Percentiles rank a stretch among this genome's conserved stretches.
Conservation (phyloP, 2,797 vertebrate species). For the Nyctalus aviator region DNA sequence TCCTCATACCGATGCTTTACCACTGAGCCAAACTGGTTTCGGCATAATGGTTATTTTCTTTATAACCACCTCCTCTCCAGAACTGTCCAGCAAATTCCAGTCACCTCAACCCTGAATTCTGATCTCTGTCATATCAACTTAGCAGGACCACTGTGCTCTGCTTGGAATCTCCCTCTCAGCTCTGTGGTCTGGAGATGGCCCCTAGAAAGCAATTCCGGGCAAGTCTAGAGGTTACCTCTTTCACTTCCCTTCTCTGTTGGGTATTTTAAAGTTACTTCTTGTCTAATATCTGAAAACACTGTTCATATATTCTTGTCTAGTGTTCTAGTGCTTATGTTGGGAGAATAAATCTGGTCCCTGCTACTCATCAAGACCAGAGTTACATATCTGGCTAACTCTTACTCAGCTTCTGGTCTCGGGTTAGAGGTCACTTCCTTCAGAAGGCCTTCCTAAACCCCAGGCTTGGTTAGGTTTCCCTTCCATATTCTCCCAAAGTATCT, state of each 20-base stretch:
- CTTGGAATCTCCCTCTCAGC: background rate
- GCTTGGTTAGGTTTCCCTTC: background rate
- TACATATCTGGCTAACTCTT: background rate
- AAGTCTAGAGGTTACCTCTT: background rate
- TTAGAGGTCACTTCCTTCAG: background rate
- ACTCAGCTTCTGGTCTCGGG: background rate
- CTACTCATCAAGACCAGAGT: background rate
- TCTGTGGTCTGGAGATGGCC: background rate
- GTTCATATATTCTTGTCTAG: background rate
- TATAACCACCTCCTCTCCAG: background rate
- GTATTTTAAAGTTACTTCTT: background rate
- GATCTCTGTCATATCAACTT: background rate
- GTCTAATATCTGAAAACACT: background rate
- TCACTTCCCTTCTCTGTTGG: background rate
- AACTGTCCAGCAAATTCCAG: background rate
- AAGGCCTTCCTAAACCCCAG: slow-evolving; percentile 17
- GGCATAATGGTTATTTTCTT: no score
- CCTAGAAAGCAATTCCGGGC: background rate
- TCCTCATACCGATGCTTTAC: no score
- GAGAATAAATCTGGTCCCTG: background rate
- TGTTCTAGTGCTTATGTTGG: slow-evolving; percentile 8
- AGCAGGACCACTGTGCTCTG: background rate
- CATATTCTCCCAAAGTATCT: background rate
- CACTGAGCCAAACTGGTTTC: no score
- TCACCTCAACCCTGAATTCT: background rate